Conservation (phyloP, 2,888 invertebrate species). For the Chloroclysta siterata region DNA sequence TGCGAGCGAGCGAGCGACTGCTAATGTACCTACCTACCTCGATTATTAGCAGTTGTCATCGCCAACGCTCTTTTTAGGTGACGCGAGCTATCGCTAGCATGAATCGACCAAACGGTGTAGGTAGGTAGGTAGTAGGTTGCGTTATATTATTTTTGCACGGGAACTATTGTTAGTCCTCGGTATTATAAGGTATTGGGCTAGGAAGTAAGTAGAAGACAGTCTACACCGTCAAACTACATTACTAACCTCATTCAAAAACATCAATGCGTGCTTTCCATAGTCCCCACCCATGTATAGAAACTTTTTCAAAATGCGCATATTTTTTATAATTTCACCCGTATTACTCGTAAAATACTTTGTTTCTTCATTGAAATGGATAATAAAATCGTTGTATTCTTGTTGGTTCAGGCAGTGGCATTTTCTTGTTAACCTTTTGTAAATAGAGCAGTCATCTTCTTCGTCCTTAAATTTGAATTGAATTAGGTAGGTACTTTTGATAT, state of each 20-base stretch:
- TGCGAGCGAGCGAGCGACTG: too few species aligned
- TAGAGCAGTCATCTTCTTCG: conserved; percentile 69
- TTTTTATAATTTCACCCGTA: conserved; percentile 75
- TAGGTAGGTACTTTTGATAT: neutral
- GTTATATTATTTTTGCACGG: too few species aligned
- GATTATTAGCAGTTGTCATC: too few species aligned
- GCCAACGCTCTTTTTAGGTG: too few species aligned
- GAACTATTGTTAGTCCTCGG: too few species aligned
- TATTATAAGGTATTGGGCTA: too few species aligned
- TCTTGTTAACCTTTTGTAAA: conserved; percentile 70
- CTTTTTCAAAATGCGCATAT: conserved; percentile 71
- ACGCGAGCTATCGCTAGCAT: too few species aligned
- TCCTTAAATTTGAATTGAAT: conserved; percentile 50
- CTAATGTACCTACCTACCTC: too few species aligned
- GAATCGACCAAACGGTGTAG: too few species aligned
- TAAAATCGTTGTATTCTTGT: conserved; percentile 68
- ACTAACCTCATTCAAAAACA: conserved; percentile 70
- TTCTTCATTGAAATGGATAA: conserved; percentile 74
- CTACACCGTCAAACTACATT: neutral
- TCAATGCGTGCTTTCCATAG: conserved; percentile 67
- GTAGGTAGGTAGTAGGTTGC: too few species aligned
- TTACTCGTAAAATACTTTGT: conserved; percentile 63
- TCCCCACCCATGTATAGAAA: conserved; percentile 72
- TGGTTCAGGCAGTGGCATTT: conserved; percentile 72
- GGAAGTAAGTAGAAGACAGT: too few species aligned